Evolutionary conservation across 2,888 invertebrate species (phyloP), one percentile per base, ranked within the genome.

Genomic region (Scelioninae gen. 2): DNA sequence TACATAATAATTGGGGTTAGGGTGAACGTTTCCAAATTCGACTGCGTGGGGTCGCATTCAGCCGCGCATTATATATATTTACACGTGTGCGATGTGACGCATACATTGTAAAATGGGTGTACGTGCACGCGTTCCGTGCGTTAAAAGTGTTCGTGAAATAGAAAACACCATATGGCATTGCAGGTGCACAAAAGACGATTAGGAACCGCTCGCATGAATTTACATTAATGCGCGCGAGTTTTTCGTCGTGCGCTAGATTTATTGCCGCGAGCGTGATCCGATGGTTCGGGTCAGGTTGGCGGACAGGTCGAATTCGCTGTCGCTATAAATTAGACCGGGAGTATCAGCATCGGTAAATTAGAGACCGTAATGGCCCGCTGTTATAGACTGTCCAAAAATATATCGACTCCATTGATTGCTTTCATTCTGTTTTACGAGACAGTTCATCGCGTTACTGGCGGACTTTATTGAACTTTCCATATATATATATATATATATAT

Each of bases 131-230:
- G 53, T 43, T 48, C 53, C 37, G 33, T 46, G 57, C 53, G 60
- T 57, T 35, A 55, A 58, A 57, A 65, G 75, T 57, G 61, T 25
- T 58, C 43, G 71, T 76, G 67, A 73, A 81, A 80, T 82, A 82
- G 79, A 81, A 82, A 83, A 82, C 81, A 80, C 85, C 86, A 86
- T 86, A 86, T 86, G 86, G 84, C 78, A 78, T 71, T 81, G 86
- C 86, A 86, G 86, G 86, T 86, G 86, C 81, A 84, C 82, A 52
- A 73, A 76, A 80, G 80, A 78, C 83, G 85, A 84, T 85, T 84
- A 82, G 82, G 80, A 79, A 79, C 76, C 75, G 74, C 79, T 80
- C 78, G 81, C 80, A 83, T 81, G 84, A 84, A 86, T 86, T 85
- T 84, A 83, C 85, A 85, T 86, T 83, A 83, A 84, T 81, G 78